Base-by-base conservation (phyloP, 2,888 invertebrate species). In the Dorcus parallelipipedus region DNA sequence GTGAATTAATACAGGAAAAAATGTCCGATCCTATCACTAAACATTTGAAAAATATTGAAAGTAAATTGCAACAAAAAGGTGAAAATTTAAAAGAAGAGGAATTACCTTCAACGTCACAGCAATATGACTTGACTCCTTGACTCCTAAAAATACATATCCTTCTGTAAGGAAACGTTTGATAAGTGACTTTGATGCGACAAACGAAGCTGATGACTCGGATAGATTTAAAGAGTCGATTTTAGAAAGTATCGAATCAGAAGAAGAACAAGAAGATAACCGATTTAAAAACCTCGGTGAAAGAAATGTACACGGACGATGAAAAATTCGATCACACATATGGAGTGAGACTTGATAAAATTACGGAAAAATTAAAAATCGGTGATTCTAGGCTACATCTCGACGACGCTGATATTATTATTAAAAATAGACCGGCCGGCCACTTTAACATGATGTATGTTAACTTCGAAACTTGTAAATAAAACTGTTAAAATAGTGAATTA, bases 241-340 rank as follows among this genome's bases (percentile, higher is more conserved):
- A n/a, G n/a, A n/a, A n/a, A n/a, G n/a, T n/a, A n/a, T n/a, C n/a
- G n/a, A n/a, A n/a, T n/a, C n/a, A n/a, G n/a, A n/a, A n/a, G n/a
- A n/a, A n/a, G n/a, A n/a, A n/a, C n/a, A n/a, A n/a, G n/a, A n/a
- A n/a, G n/a, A n/a, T n/a, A n/a, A n/a, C n/a, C n/a, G n/a, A n/a
- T n/a, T n/a, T n/a, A n/a, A n/a, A n/a, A n/a, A n/a, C n/a, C n/a
- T n/a, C n/a, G n/a, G n/a, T n/a, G n/a, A n/a, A n/a, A n/a, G n/a
- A n/a, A n/a, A n/a, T n/a, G n/a, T n/a, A n/a, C n/a, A n/a, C n/a
- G n/a, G n/a, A n/a, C n/a, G n/a, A n/a, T n/a, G n/a, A n/a, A n/a
- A 39, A 49, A 48, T 60, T 57, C 53, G 64, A 65, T 65, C 49
- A 60, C 9, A 58, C 41, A 54, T 64, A 60, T 59, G 58, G 59